Percentiles rank a stretch among this genome's conserved stretches.
Conservation (phyloP, 2,113 vertebrate species). For the Coturnix japonica region DNA sequence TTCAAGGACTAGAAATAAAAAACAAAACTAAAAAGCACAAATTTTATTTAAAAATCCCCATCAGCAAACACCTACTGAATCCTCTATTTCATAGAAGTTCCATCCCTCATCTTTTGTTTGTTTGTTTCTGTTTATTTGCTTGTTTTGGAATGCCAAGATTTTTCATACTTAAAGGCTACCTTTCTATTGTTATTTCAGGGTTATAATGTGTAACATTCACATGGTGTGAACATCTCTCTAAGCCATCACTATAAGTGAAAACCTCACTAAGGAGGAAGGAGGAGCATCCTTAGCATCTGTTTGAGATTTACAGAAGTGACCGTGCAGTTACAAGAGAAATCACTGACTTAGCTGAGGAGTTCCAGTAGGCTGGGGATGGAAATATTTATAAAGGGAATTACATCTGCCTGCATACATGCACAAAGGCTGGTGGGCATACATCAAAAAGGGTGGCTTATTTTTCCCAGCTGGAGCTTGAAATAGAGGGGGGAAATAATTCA, state of each 20-base stretch:
- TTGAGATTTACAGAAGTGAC: neutral
- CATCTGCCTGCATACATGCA: neutral
- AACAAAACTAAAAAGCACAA: neutral
- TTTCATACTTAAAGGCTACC: neutral
- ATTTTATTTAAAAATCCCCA: neutral
- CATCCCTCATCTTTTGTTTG: neutral
- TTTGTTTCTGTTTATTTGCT: neutral
- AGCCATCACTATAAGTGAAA: neutral
- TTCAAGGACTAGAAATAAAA: slow-evolving; percentile 33
- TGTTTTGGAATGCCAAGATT: neutral
- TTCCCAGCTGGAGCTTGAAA: neutral
- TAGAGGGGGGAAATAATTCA: neutral
- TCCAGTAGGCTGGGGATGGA: neutral
- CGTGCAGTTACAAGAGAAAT: accelerated
- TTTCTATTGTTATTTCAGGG: neutral
- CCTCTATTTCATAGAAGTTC: neutral
- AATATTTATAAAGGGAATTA: neutral
- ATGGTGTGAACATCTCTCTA: neutral
- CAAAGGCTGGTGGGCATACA: neutral
- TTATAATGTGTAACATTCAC: neutral
- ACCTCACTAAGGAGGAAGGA: neutral
- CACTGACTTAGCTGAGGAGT: neutral
- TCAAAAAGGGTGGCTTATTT: neutral
- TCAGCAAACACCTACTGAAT: neutral
- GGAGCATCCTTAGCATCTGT: neutral